Evolutionary conservation across 2,888 invertebrate genomes (phyloP), one percentile per base, ranked within the genome.

Genomic region (Malthinus seriepunctatus): DNA sequence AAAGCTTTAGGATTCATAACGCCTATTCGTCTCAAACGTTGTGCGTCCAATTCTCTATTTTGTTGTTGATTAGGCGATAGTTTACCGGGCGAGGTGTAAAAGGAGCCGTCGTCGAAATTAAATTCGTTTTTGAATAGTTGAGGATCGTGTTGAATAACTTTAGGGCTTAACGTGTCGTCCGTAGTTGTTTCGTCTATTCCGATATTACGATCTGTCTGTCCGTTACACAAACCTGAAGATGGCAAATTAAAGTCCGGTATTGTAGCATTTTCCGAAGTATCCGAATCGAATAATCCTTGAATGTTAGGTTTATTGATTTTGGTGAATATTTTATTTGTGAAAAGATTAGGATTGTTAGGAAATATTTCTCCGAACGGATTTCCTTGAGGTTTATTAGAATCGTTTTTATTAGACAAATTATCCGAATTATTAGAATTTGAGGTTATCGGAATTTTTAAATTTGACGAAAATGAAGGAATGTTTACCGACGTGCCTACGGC

Each of bases 1-100:
- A 93, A 95, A n/a, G 93, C 93, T 72, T 95, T 93, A 1, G 90
- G 89, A 77, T 91, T 90, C 69, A 88, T 84, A 32, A 93, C 91
- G 34, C 93, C 93, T 56, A 93, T 82, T 56, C 89, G 86, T 23
- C 89, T 84, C 33, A 92, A 80, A 50, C 88, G 88, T 56, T 91
- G 92, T 71, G 91, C 86, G 54, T 87, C 89, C 1, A 87, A 80
- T 49, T 91, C 90, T 81, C 65, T 87, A 83, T 42, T 84, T 66
- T 73, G 70, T 66, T 73, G 70, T 64, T 77, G 73, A 68, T 71
- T 71, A 59, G 76, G 76, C 56, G 76, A 78, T 66, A 74, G 68
- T 68, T 77, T 76, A 58, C 71, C 73, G 50, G 69, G 63, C 38
- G 75, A 71, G 54, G 75, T 73, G 63, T 73, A 76, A 64, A 71